Percentiles rank a stretch among this genome's conserved stretches.
phyloP scores from a whole-genome alignment of 1,140 invertebrate species.

The Phymastichus coffea region DNA sequence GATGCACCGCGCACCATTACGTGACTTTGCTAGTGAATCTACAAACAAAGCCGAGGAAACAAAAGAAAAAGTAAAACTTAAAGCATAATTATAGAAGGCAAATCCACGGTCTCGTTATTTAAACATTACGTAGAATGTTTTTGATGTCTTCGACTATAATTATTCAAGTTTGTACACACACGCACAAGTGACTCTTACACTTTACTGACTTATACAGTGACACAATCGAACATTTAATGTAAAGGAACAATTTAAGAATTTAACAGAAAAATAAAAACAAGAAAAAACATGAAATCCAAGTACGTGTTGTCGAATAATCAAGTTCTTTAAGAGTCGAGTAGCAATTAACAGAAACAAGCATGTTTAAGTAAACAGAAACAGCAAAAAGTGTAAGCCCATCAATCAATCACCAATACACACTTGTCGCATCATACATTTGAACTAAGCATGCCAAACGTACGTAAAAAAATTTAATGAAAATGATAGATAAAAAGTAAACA shows the following conservation, averaged over 20 bases:
- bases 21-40: neutral
- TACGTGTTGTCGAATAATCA: conserved; percentile 56
- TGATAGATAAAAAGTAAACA: conserved; percentile 10
- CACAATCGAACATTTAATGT: conserved; percentile 46
- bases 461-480: no score
- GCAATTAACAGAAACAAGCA: conserved; percentile 38
- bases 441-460: neutral
- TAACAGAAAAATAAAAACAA: conserved; percentile 39
- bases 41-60: neutral
- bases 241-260: conserved; percentile 33
- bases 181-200: conserved; percentile 52
- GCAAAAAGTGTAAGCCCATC: neutral
- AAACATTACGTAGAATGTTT: conserved; percentile 55
- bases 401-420: neutral
- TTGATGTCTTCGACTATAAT: conserved; percentile 58
- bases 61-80: conserved; percentile 18
- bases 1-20: neutral
- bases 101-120: conserved; percentile 52
- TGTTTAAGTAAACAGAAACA: conserved; percentile 23
- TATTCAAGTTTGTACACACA: conserved; percentile 56
- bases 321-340: conserved; percentile 53
- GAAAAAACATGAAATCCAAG: conserved; percentile 42
- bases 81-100: conserved; percentile 15
- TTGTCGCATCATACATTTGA: conserved; percentile 2
- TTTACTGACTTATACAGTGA: conserved; percentile 43